Conservation (phyloP, 1,140 invertebrate genomes). For the Antheraea pernyi region DNA sequence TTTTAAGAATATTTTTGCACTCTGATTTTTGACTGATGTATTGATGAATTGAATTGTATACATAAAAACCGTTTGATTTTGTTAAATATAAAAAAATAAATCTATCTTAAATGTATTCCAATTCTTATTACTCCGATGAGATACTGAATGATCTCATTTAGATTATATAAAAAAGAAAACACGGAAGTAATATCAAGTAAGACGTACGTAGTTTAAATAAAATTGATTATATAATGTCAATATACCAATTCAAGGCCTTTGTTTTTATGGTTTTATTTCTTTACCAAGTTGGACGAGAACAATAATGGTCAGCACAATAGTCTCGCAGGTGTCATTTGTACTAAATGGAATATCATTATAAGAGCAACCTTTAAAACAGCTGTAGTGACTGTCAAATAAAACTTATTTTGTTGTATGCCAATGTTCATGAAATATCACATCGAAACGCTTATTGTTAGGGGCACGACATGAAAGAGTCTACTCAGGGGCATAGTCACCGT, state of each 20-base stretch:
- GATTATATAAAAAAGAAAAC: background rate
- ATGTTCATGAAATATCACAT: too few relatives aligned
- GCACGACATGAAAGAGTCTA: too few relatives aligned
- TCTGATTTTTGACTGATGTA: too few relatives aligned
- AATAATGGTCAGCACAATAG: background rate
- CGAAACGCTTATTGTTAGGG: too few relatives aligned
- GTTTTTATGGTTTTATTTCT: background rate
- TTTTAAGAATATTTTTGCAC: too few relatives aligned
- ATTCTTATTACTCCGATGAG: background rate
- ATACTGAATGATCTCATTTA: background rate
- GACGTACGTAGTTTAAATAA: conserved; percentile 3
- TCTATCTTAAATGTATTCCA: too few relatives aligned
- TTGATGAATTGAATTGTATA: too few relatives aligned
- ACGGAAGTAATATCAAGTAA: background rate
- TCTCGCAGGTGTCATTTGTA: background rate
- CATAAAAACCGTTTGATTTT: too few relatives aligned
- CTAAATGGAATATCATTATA: background rate
- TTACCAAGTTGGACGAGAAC: background rate
- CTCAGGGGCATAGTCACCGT: too few relatives aligned
- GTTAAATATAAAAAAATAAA: too few relatives aligned
- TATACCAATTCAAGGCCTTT: background rate
- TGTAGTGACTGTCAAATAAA: background rate
- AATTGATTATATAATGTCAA: background rate
- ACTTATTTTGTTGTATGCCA: background rate
- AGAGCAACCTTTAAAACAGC: background rate